phyloP scores from a whole-genome alignment of 2,888 invertebrate species.

The Psylliodes chrysocephalus region DNA sequence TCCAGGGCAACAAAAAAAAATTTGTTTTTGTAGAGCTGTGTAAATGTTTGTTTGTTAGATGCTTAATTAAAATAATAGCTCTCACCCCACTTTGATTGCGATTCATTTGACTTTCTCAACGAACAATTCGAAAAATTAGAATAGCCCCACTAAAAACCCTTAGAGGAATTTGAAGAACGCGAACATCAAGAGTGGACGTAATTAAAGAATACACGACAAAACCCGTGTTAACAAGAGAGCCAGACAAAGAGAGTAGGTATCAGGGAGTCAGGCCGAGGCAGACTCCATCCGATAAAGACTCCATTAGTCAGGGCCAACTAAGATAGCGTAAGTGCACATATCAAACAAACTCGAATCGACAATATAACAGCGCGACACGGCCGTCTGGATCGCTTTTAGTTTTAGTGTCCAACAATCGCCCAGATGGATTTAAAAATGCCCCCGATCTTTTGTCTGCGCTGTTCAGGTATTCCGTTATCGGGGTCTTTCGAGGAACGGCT shows the following conservation, averaged over 20 bases:
- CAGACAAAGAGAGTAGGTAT: constrained; percentile 51
- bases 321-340: constrained; percentile 62
- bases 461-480: constrained; percentile 39
- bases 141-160: neutral
- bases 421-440: constrained; percentile 46
- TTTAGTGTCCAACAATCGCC: constrained; percentile 53
- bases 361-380: constrained; percentile 54
- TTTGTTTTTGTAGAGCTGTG: too few relatives aligned
- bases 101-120: too few relatives aligned
- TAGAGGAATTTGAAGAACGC: constrained; percentile 18
- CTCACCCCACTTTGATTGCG: too few relatives aligned
- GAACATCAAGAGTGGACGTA: constrained; percentile 46
- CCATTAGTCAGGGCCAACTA: constrained; percentile 60
- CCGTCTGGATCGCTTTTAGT: constrained; percentile 51
- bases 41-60: too few relatives aligned
- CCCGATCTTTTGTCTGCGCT: constrained; percentile 48
- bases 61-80: too few relatives aligned
- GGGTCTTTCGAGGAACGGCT: constrained; percentile 39
- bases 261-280: constrained; percentile 54
- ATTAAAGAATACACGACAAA: constrained; percentile 50
- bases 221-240: constrained; percentile 47
- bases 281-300: constrained; percentile 57
- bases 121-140: neutral
- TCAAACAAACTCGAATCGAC: constrained; percentile 56
- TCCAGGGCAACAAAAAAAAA: too few relatives aligned